A percentile compares a stretch with the other conserved stretches of the same genome.
Conservation (phyloP, 2,797 vertebrate genomes). For the Pantherophis vulpinus region DNA sequence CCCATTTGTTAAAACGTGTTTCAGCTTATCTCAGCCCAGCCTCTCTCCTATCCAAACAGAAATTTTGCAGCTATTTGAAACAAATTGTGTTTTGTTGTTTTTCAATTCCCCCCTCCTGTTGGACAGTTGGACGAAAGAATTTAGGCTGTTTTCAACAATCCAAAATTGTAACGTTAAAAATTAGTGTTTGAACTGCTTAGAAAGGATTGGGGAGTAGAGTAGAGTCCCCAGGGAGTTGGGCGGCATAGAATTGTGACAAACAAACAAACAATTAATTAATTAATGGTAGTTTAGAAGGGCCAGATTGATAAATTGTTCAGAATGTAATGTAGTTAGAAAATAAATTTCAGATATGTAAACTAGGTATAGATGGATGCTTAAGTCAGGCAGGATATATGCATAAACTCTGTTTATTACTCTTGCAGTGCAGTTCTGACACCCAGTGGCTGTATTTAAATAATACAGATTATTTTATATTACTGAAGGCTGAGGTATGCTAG, state of each 20-base stretch:
- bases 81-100: neutral
- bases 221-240: too few relatives aligned
- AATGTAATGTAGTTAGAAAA: neutral
- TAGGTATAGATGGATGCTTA: neutral
- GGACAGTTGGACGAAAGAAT: neutral
- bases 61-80: neutral
- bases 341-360: neutral
- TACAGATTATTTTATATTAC: conserved; percentile 14
- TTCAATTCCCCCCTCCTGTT: neutral
- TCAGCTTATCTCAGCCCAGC: neutral
- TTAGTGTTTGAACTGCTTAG: neutral
- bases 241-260: too few relatives aligned
- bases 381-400: neutral
- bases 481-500: neutral
- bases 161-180: neutral
- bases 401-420: neutral
- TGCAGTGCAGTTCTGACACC: conserved; percentile 49
- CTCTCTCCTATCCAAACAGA: neutral
- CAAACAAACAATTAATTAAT: too few relatives aligned
- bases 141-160: neutral
- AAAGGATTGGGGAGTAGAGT: neutral
- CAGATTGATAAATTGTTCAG: neutral
- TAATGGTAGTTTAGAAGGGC: neutral
- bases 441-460: conserved; percentile 50
- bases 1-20: neutral